Conservation (phyloP, 2,888 invertebrate species). For the Meiosimyza decipiens region DNA sequence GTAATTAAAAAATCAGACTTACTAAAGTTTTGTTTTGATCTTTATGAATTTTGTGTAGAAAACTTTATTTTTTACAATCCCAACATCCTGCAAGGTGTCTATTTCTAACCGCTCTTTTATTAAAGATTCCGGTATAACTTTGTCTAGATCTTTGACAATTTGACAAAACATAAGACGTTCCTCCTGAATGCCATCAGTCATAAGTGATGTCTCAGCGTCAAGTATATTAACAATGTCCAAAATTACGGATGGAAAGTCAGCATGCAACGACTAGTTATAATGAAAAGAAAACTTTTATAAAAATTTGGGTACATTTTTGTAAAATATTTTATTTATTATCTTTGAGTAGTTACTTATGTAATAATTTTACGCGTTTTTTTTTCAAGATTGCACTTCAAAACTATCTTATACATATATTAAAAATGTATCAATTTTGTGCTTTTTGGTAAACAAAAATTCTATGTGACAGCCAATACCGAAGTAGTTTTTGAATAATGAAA, state of each 20-base stretch:
- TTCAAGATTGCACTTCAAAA: too few relatives aligned
- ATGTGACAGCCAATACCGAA: too few relatives aligned
- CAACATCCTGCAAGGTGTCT: slow-evolving; percentile 92
- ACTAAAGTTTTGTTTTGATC: slow-evolving; percentile 98
- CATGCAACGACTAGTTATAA: slow-evolving; percentile 75
- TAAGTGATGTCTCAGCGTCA: slow-evolving; percentile 80
- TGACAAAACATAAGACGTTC: slow-evolving; percentile 81
- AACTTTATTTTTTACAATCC: slow-evolving; percentile 87
- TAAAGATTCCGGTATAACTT: slow-evolving; percentile 85
- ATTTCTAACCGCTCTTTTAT: slow-evolving; percentile 93
- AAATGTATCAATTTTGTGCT: too few relatives aligned
- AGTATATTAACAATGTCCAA: slow-evolving; percentile 86
- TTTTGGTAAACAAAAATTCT: too few relatives aligned
- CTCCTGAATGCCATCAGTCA: slow-evolving; percentile 74
- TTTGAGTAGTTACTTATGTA: too few relatives aligned
- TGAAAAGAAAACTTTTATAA: background rate
- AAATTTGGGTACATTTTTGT: background rate
- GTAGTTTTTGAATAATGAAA: too few relatives aligned
- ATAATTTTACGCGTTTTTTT: too few relatives aligned
- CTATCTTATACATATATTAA: too few relatives aligned
- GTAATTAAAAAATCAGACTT: slow-evolving; percentile 68
- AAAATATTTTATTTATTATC: too few relatives aligned
- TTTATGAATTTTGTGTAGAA: slow-evolving; percentile 96
- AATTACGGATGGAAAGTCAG: slow-evolving; percentile 83
- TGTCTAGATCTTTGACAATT: slow-evolving; percentile 82